A percentile compares a stretch with the other conserved stretches of the same genome.
Conservation (phyloP, 2,113 vertebrate genomes). For the Erythrolamprus reginae region DNA sequence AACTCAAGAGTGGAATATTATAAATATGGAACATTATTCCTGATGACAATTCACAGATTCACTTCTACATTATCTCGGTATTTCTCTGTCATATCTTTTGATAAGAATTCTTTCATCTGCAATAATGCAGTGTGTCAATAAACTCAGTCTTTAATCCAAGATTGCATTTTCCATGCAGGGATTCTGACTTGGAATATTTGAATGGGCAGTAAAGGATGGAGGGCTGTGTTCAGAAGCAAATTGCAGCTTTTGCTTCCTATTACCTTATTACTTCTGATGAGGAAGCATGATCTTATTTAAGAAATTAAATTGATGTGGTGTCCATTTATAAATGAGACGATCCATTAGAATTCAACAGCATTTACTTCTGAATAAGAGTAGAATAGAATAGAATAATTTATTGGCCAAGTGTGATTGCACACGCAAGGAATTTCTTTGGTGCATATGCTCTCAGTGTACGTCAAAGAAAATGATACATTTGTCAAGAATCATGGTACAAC, state of each 20-base stretch:
- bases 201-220: not conserved
- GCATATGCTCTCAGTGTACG: too few species aligned
- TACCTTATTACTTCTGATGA: not conserved
- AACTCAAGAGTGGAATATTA: not conserved
- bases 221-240: not conserved
- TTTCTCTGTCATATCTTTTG: not conserved
- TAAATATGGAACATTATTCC: not conserved
- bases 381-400: too few species aligned
- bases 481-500: too few species aligned
- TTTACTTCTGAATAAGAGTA: not conserved
- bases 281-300: not conserved
- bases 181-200: not conserved
- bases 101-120: not conserved
- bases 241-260: not conserved
- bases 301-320: not conserved
- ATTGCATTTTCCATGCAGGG: not conserved
- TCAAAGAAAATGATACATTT: too few species aligned
- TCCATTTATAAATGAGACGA: not conserved
- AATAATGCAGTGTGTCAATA: not conserved
- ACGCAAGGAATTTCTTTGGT: too few species aligned
- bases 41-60: not conserved
- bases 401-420: too few species aligned
- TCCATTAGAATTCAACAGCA: not conserved
- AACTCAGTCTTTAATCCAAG: not conserved
- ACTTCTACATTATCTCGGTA: not conserved